A percentile compares a stretch with the other conserved stretches of the same genome.
These are phyloP conservation scores for Hippoglossus stenolepis DNA, from an alignment of 2,113 vertebrate genomes.

Conservation along the genomic window DNA sequence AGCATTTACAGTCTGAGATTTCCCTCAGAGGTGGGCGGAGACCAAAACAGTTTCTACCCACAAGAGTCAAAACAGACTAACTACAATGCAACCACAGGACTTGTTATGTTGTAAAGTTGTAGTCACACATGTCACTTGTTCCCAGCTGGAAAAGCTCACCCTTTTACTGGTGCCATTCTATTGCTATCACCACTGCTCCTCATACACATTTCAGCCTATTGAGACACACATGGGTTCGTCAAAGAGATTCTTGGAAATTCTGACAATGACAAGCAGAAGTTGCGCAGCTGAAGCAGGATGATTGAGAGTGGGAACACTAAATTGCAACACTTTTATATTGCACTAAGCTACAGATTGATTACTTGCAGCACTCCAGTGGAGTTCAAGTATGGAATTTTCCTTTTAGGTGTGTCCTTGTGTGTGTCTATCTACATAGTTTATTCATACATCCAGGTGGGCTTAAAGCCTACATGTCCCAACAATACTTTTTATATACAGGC, in stretches of 20 bases:
- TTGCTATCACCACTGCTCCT: not conserved
- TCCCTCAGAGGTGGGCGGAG: not conserved
- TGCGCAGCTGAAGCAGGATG: not conserved
- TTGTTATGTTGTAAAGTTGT: not conserved
- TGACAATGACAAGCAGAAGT: not conserved
- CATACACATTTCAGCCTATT: not conserved
- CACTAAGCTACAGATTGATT: conserved; percentile 17
- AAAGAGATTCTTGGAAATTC: conserved; percentile 10
- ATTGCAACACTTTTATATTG: conserved; percentile 19
- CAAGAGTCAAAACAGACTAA: conserved; percentile 4
- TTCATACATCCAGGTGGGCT: conserved; percentile 12
- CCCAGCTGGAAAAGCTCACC: conserved; percentile 7
- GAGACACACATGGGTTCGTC: not conserved
- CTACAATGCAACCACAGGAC: not conserved
- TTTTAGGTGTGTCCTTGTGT: conserved; percentile 24
- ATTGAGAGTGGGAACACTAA: conserved; percentile 4
- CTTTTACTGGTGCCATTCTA: not conserved
- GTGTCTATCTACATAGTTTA: conserved; percentile 14
- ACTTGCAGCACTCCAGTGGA: conserved; percentile 10
- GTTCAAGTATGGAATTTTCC: conserved; percentile 49
- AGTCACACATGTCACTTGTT: conserved; percentile 10
- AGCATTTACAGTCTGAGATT: not conserved
- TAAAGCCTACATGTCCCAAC: conserved; percentile 26
- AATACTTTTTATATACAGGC: conserved; percentile 4
- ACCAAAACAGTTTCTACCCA: not conserved